These are phyloP conservation scores for Microcaecilia unicolor DNA, from an alignment of 2,797 vertebrate species.

Conservation along the genomic window DNA sequence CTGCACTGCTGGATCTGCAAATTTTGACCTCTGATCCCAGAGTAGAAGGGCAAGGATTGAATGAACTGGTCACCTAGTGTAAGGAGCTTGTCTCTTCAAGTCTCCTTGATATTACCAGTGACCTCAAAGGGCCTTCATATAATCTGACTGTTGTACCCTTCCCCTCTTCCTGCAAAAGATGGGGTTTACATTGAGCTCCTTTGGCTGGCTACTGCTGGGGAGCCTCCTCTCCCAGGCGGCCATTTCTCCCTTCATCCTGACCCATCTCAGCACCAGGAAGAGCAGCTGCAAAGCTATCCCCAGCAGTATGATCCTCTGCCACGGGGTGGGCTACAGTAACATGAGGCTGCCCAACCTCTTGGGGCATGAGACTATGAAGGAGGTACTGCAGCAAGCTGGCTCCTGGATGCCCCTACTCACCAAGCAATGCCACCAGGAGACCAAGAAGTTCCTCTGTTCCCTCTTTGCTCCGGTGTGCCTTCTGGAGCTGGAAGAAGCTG, in stretches of 20 bases:
- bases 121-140: no score
- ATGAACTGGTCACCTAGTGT: no score
- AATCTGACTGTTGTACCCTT: no score
- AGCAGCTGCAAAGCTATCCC: slow-evolving; percentile 63
- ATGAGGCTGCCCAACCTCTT: slow-evolving; percentile 72
- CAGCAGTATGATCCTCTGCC: slow-evolving; percentile 58
- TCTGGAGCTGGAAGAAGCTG: slow-evolving; percentile 47
- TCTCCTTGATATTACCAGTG: neutral
- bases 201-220: neutral
- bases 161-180: no score
- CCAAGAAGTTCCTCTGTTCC: slow-evolving; percentile 69
- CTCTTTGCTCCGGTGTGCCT: slow-evolving; percentile 69
- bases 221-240: neutral
- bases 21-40: no score
- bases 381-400: slow-evolving; percentile 64
- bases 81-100: no score
- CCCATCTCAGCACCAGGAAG: slow-evolving; percentile 36
- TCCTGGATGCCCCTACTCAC: slow-evolving; percentile 65
- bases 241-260: slow-evolving; percentile 23
- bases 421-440: slow-evolving; percentile 66
- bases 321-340: slow-evolving; percentile 61
- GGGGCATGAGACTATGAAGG: slow-evolving; percentile 58
- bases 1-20: no score
- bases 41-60: neutral
- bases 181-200: neutral